Evolutionary conservation across 2,113 vertebrate genomes (phyloP), one percentile per base, ranked within the genome.

Genomic region (Tragelaphus imberbis): DNA sequence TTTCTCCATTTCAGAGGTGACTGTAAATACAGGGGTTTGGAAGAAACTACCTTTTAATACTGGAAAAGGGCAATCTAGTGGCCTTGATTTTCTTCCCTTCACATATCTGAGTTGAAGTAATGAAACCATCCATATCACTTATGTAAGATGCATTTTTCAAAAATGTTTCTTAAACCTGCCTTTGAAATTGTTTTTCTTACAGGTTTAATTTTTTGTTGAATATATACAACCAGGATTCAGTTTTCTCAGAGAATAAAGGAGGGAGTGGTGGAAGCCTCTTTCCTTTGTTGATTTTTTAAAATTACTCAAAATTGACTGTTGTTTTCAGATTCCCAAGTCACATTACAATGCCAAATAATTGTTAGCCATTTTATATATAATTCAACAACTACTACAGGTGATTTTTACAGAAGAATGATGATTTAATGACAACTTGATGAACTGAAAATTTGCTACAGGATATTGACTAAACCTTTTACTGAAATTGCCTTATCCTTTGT

Each of bases 401-500:
- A 0, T 90, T 97, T 88, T 77, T 33, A 47, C 25, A 55, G 49
- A 0, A 0, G 4, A 75, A 47, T 58, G 81, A 82, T 61, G 77
- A 98, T 36, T 63, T 63, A 16, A 23, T 17, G 79, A 92, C 86
- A 97, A 91, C 30, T 80, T 58, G 96, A 97, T 16, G 51, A 96
- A 96, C 6, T 61, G 75, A 90, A 95, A 81, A 59, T 94, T 27
- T 93, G 19, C 0, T 0, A 55, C 27, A 90, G 56, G 95, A 55
- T 88, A 92, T 53, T 94, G 97, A 51, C 95, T 95, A 95, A 96
- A 82, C 84, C 94, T 77, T 96, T 80, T 71, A 88, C 63, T 97
- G 94, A 97, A 97, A 97, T 68, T 88, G 86, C 88, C 89, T 96
- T 96, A 92, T 94, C 84, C 96, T 98, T 97, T 98, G 98, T 17